Base-by-base conservation (phyloP, 2,113 vertebrate species). In the Psittacus erithacus region DNA sequence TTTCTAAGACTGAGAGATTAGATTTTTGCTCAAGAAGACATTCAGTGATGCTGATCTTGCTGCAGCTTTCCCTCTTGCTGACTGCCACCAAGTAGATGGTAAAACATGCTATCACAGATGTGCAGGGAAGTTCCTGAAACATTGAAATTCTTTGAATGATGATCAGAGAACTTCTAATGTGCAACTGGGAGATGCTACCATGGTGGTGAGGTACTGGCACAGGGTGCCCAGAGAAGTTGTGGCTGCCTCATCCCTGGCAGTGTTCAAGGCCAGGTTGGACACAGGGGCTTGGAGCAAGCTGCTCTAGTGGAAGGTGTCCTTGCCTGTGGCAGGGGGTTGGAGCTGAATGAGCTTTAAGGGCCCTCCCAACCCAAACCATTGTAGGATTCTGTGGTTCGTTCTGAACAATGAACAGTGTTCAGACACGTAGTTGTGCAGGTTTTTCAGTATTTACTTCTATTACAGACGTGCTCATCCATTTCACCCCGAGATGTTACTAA, bases 151-250 rank as follows among this genome's bases (percentile, higher is more conserved):
- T 60, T 17, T 46, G 52, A 47, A 10, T 28, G 43, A 12, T 63
- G 31, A 17, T 50, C 4, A 28, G 38, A 41, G 31, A 80, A 39
- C n/a, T 81, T 81, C 23, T 39, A 53, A 33, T 1, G 4, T 41
- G 17, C 13, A 28, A 52, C 39, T 0, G 27, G 33, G 43, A 63
- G 11, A 20, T 1, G 5, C 14, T 64, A 35, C n/a, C 33, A 35
- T 0, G 0, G 57, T 35, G 33, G 1, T 16, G 33, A 35, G 13
- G 13, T 0, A 3, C 57, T 59, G 33, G 33, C 13, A 10, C 3
- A 35, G 33, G 1, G 0, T 59, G 57, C 57, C 57, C 9, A 35
- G 22, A 2, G 57, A 24, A 59, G 57, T 13, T 59, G 33, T 35
- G 57, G 33, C 57, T 59, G 33, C 33, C 9, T 4, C 4, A 59